Evolutionary conservation across 2,113 vertebrate species (phyloP).

Genomic region (Halichoerus grypus): DNA sequence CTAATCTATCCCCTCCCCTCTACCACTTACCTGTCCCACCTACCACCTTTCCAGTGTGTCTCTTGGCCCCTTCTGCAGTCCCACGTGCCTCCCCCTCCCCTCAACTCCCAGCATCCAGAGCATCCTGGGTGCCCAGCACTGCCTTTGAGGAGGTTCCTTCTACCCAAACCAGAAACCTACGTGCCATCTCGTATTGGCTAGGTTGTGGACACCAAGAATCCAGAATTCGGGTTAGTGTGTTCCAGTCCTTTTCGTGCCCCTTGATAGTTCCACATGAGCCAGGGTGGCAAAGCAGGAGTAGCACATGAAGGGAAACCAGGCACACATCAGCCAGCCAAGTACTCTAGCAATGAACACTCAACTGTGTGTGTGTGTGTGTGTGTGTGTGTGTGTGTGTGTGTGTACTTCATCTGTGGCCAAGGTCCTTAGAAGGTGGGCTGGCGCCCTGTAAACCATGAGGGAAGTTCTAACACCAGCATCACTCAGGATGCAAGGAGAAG

Average conservation of each 20-base stretch:
- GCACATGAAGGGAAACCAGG: neutral
- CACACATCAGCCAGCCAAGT: neutral
- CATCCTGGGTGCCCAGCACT: neutral
- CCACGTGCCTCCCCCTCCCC: neutral
- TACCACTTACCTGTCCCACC: constrained; percentile 71
- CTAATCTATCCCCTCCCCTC: constrained; percentile 52
- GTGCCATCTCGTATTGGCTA: neutral
- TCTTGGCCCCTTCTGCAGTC: neutral
- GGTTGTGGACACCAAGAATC: neutral
- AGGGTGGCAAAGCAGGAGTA: constrained; percentile 30
- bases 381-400: neutral
- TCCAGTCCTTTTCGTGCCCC: neutral
- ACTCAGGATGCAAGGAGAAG: constrained; percentile 17
- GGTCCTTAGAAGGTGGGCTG: constrained; percentile 54
- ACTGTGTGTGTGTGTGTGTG: neutral
- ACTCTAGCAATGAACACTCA: neutral
- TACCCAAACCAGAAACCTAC: neutral
- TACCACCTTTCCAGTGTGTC: constrained; percentile 48
- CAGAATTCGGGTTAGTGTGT: neutral
- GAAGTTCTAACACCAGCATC: constrained; percentile 40
- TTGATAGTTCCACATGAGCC: neutral
- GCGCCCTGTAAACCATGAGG: constrained; percentile 67
- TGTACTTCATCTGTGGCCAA: neutral
- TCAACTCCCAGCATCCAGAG: neutral
- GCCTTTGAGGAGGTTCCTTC: neutral